Conservation (phyloP, 2,888 invertebrate species). For the Caenorhabditis sp. region DNA sequence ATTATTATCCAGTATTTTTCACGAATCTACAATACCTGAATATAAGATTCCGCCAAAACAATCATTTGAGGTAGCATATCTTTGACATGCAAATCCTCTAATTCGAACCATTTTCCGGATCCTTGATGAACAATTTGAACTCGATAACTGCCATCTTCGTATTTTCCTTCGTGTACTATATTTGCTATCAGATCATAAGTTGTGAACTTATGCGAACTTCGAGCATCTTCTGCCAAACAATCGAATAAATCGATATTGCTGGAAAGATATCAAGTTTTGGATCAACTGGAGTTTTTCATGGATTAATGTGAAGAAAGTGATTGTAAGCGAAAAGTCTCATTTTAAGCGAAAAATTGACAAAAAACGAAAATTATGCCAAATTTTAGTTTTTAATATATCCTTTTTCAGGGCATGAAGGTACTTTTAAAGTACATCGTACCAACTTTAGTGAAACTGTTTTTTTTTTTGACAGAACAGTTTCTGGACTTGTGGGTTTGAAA, state of each 20-base stretch:
- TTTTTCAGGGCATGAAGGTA: no score
- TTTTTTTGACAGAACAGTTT: no score
- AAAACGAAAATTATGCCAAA: no score
- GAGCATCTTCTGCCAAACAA: constrained; percentile 83
- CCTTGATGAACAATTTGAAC: constrained; percentile 88
- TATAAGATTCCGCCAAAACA: constrained; percentile 96
- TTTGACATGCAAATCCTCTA: constrained; percentile 95
- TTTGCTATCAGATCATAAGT: constrained; percentile 97
- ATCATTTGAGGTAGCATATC: constrained; percentile 99
- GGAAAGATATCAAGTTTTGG: constrained; percentile 68
- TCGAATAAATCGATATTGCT: constrained; percentile 97
- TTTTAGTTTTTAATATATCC: no score
- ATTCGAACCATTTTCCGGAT: constrained; percentile 86
- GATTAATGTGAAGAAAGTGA: no score
- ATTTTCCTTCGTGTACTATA: constrained; percentile 97
- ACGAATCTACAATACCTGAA: constrained; percentile 80
- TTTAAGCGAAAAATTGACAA: no score
- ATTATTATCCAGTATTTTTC: no score
- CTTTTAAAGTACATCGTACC: no score
- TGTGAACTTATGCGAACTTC: constrained; percentile 79
- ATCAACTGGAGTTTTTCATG: no score
- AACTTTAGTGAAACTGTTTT: no score
- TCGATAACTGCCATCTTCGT: constrained; percentile 90
- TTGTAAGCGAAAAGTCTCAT: no score
- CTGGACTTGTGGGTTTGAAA: no score